phyloP scores from a whole-genome alignment of 2,113 vertebrate species.

The Fregata magnificens region DNA sequence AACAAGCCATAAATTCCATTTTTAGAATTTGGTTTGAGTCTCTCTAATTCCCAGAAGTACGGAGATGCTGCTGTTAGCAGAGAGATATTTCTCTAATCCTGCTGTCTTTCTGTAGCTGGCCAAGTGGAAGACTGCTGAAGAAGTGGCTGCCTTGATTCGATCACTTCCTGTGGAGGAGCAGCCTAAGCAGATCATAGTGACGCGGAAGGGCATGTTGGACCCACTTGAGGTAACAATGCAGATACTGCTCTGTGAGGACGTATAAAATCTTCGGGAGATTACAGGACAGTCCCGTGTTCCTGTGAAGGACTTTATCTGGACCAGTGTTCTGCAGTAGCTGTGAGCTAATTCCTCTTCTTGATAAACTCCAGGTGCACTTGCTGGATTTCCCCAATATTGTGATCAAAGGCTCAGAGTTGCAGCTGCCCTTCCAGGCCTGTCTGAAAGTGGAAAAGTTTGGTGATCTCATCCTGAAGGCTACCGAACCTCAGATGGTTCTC shows the following conservation, averaged over 20 bases:
- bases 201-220: constrained; percentile 98
- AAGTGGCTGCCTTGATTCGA: constrained; percentile 96
- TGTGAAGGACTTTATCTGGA: not conserved
- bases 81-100: not conserved
- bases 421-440: constrained; percentile 98
- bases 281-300: not conserved
- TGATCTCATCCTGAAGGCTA: constrained; percentile 97
- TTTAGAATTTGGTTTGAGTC: not conserved
- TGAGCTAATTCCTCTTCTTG: not conserved
- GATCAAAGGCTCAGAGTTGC: constrained; percentile 97
- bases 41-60: not conserved
- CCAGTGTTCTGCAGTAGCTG: not conserved
- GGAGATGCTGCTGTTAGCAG: not conserved
- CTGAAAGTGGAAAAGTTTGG: constrained; percentile 99
- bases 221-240: constrained; percentile 86
- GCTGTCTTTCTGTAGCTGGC: constrained; percentile 81
- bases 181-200: constrained; percentile 99
- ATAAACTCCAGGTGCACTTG: constrained; percentile 88
- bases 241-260: not conserved
- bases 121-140: constrained; percentile 99
- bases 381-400: constrained; percentile 99
- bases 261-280: not conserved
- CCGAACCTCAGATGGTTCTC: constrained; percentile 98
- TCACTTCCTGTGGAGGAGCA: constrained; percentile 98
- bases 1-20: not conserved